These are phyloP conservation scores for Cochlearius cochlearius DNA, from an alignment of 2,113 vertebrate genomes.

Conservation along the genomic window DNA sequence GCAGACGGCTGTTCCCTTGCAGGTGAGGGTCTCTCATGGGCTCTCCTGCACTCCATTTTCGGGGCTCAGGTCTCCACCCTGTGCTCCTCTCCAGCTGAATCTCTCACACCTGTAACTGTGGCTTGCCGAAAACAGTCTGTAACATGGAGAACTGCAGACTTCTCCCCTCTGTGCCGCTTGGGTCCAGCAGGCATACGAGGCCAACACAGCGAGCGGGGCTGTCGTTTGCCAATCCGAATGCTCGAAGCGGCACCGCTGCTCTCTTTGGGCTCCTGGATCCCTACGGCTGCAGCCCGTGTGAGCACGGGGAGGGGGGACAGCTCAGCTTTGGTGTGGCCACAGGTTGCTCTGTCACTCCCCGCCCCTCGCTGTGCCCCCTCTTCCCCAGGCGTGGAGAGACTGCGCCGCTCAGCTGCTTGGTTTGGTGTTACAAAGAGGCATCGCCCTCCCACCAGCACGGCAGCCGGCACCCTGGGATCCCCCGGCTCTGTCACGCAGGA, in stretches of 20 bases:
- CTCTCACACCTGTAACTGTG: rapidly evolving
- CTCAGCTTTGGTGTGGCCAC: background rate
- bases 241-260: background rate
- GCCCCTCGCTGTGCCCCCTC: background rate
- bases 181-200: background rate
- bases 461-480: background rate
- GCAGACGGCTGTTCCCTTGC: background rate
- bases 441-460: rapidly evolving
- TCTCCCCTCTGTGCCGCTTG: background rate
- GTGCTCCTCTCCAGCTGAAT: background rate
- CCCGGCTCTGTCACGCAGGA: background rate
- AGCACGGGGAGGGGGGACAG: background rate
- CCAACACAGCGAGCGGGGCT: background rate
- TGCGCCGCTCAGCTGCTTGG: rapidly evolving
- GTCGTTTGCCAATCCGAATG: background rate
- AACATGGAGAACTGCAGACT: background rate
- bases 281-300: background rate
- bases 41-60: background rate
- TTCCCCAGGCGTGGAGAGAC: background rate
- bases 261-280: background rate
- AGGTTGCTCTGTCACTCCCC: background rate
- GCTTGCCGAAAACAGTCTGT: background rate
- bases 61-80: background rate
- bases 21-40: background rate
- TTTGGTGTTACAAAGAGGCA: background rate